phyloP scores from a whole-genome alignment of 1,140 invertebrate genomes.

The Drosophila pseudoobscura region DNA sequence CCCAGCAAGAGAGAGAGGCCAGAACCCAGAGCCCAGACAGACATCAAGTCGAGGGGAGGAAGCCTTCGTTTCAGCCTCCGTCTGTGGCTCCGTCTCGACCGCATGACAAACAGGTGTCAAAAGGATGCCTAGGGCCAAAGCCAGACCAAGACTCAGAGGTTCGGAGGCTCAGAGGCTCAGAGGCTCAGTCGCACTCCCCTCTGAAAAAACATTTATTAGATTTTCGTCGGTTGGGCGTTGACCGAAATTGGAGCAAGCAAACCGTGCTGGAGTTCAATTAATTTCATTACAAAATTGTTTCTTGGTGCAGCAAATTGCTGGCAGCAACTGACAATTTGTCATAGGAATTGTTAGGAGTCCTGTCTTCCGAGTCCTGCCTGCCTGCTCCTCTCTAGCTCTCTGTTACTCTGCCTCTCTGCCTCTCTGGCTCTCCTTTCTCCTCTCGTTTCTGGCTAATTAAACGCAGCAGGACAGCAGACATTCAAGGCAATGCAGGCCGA shows the following conservation, averaged over 20 bases:
- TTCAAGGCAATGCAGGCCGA: neutral
- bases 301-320: conserved; percentile 50
- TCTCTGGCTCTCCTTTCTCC: conserved; percentile 1
- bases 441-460: conserved; percentile 56
- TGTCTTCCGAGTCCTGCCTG: conserved; percentile 7
- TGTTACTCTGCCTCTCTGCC: neutral
- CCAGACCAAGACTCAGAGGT: neutral
- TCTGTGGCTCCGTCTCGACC: conserved; percentile 16
- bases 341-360: conserved; percentile 41
- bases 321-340: conserved; percentile 67
- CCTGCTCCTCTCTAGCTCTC: neutral
- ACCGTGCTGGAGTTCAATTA: conserved; percentile 51
- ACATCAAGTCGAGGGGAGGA: neutral
- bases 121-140: conserved; percentile 35
- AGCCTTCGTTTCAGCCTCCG: no score
- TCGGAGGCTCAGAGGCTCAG: no score
- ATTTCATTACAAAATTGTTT: conserved; percentile 75
- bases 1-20: neutral
- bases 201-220: conserved; percentile 67
- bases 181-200: neutral
- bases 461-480: conserved; percentile 37
- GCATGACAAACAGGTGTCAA: conserved; percentile 78
- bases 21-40: conserved; percentile 2
- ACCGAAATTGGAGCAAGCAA: conserved; percentile 50
- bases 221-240: conserved; percentile 54